These are phyloP conservation scores for Lepidostoma basale DNA, from an alignment of 1,140 invertebrate species.

Conservation along the genomic window DNA sequence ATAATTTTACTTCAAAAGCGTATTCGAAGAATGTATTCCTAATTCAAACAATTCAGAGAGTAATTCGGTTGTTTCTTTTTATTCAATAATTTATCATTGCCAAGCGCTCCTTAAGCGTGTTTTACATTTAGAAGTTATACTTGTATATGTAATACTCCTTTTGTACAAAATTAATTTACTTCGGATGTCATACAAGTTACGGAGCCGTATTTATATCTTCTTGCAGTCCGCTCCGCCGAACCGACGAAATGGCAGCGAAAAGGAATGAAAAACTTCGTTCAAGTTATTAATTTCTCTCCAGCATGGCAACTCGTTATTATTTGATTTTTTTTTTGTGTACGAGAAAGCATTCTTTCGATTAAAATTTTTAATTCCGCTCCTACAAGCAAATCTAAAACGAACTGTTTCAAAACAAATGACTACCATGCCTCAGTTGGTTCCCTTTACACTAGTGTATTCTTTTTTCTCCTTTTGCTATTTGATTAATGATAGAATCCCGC, in stretches of 20 bases:
- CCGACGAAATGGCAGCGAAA: slow-evolving; percentile 27
- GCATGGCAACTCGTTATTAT: slow-evolving; percentile 6
- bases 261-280: slow-evolving; percentile 37
- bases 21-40: too few relatives aligned
- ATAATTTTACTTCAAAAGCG: too few relatives aligned
- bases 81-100: too few relatives aligned
- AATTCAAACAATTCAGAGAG: too few relatives aligned
- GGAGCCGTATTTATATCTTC: slow-evolving; percentile 39
- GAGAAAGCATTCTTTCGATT: slow-evolving; percentile 13
- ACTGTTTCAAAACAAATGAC: background rate
- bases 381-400: slow-evolving; percentile 23
- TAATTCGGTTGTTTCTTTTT: too few relatives aligned
- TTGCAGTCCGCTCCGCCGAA: slow-evolving; percentile 29
- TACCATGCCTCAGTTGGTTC: background rate
- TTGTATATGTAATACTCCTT: too few relatives aligned
- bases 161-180: slow-evolving; percentile 47
- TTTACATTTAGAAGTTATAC: too few relatives aligned
- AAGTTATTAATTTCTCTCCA: slow-evolving; percentile 42
- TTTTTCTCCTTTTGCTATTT: slow-evolving; percentile 4
- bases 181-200: slow-evolving; percentile 38
- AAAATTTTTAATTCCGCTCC: slow-evolving; percentile 13
- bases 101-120: too few relatives aligned
- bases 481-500: slow-evolving; percentile 19
- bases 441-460: too few relatives aligned
- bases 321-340: slow-evolving; percentile 9